Evolutionary conservation across 1,140 invertebrate species (phyloP), one percentile per base, ranked within the genome.

Genomic region (Lepidurus apus): DNA sequence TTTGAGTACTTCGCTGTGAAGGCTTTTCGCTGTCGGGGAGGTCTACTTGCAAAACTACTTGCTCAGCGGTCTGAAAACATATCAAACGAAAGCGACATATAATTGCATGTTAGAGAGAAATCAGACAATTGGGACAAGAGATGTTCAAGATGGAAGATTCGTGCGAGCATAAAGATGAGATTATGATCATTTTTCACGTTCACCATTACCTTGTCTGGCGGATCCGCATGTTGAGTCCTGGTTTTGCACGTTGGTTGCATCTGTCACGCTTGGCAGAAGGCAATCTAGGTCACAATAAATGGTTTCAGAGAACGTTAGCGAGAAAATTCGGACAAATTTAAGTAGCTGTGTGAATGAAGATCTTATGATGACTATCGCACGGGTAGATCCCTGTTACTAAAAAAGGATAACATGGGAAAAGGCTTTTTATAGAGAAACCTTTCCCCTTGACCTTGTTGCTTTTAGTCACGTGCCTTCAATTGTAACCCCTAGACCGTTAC

Each of bases 221-320:
- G 53, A 65, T 65, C 53, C 53, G 53, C 53, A 65, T 65, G 53
- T 21, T 65, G 53, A 65, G 53, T 21, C 53, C 53, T 65, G 53
- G 53, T 65, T 65, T 65, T 65, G 53, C 53, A 65, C 53, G 53
- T 65, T 65, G 53, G 53, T 65, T 65, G 53, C 53, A 65, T 65
- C 53, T 65, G 53, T 65, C 53, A 65, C 53, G n/a, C 9, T n/a
- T 65, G 53, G 21, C n/a, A 13, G 6, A 65, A 65, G 53, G 21
- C 13, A 17, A 65, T 65, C 53, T 65, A 65, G 53, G 53, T 65
- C 53, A 65, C 17, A 65, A 11, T 17, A 21, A 17, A 65, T n/a
- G 34, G 0, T 17, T 65, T 65, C 7, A 21, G 0, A 65, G 13
- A 17, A 65, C 5, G 21, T 65, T 17, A 1, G 8, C 17, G 53